Evolutionary conservation across 2,113 vertebrate species (phyloP).

Genomic region (Ctenomys sociabilis): DNA sequence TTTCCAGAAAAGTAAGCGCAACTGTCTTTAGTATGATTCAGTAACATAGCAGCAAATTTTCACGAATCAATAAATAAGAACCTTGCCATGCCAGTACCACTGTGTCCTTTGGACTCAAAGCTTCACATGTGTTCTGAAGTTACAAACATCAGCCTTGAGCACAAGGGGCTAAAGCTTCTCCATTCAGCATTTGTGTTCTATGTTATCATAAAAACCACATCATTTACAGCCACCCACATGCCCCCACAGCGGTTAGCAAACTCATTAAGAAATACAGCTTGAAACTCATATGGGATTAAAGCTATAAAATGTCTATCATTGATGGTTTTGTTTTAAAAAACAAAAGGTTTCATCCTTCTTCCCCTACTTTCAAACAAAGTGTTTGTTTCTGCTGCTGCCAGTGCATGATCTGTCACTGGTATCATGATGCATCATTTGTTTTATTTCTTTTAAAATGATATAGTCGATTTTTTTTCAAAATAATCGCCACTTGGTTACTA

Average conservation of each 20-base stretch:
- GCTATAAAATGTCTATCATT: slow-evolving; percentile 73
- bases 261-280: slow-evolving; percentile 80
- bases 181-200: slow-evolving; percentile 44
- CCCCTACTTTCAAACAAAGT: slow-evolving; percentile 69
- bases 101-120: slow-evolving; percentile 69
- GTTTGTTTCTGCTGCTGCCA: slow-evolving; percentile 67
- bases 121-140: slow-evolving; percentile 67
- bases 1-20: slow-evolving; percentile 78
- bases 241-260: slow-evolving; percentile 63
- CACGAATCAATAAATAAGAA: slow-evolving; percentile 68
- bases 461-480: slow-evolving; percentile 79
- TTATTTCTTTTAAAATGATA: slow-evolving; percentile 79
- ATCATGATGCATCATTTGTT: slow-evolving; percentile 71
- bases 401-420: background rate
- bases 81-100: background rate
- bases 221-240: slow-evolving; percentile 50
- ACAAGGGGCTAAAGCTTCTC: slow-evolving; percentile 50
- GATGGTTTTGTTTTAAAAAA: slow-evolving; percentile 38
- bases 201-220: background rate
- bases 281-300: slow-evolving; percentile 79
- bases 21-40: slow-evolving; percentile 58
- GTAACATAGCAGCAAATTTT: slow-evolving; percentile 71
- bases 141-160: slow-evolving; percentile 68
- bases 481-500: slow-evolving; percentile 80
- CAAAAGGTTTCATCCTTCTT: slow-evolving; percentile 68